These are phyloP conservation scores for Lagenorhynchus albirostris DNA, from an alignment of 2,113 vertebrate species.

Conservation along the genomic window DNA sequence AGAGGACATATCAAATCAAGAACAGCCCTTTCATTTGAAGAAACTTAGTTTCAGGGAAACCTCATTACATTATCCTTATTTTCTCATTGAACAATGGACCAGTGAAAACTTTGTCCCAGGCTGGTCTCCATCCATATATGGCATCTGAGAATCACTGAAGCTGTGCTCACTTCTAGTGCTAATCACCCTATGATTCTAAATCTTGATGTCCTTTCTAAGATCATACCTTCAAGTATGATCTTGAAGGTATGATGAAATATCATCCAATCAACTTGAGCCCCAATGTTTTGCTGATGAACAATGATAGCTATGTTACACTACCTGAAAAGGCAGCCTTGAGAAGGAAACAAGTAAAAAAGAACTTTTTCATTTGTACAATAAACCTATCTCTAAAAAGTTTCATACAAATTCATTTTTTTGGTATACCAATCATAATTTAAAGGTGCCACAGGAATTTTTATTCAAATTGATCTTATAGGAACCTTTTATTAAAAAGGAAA, in stretches of 20 bases:
- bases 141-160: not conserved
- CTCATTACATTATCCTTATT: not conserved
- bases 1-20: not conserved
- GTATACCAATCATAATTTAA: not conserved
- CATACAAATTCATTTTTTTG: not conserved
- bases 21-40: not conserved
- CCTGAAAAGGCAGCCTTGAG: not conserved
- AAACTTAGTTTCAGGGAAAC: not conserved
- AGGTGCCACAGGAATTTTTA: not conserved
- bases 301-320: fast-evolving
- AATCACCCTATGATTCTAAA: not conserved
- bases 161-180: not conserved
- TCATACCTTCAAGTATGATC: not conserved
- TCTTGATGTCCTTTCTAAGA: not conserved
- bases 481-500: not conserved
- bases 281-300: not conserved
- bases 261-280: too few species aligned
- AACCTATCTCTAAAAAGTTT: not conserved
- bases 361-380: not conserved
- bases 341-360: not conserved
- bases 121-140: fast-evolving
- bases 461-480: not conserved
- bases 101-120: not conserved
- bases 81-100: not conserved
- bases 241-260: not conserved